Conservation (phyloP, 2,113 vertebrate genomes). For the Sorex araneus region DNA sequence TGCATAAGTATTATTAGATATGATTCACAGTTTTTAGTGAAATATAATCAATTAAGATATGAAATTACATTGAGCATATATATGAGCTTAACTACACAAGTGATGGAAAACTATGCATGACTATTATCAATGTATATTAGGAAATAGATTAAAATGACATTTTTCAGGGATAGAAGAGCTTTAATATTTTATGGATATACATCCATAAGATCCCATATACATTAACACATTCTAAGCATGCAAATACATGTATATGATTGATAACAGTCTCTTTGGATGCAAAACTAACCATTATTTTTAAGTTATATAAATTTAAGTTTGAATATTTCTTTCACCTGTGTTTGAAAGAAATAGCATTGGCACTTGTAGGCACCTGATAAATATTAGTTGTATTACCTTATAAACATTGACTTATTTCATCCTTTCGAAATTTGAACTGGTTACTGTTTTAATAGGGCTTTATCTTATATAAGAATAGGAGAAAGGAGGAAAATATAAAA, state of each 20-base stretch:
- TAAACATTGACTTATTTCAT: conserved; percentile 54
- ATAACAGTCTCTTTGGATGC: conserved; percentile 23
- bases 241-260: background rate
- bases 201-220: background rate
- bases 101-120: conserved; percentile 16
- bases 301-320: conserved; percentile 56
- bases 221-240: background rate
- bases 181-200: conserved; percentile 10
- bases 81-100: background rate
- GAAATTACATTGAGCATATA: conserved; percentile 3
- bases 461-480: conserved; percentile 48
- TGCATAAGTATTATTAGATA: conserved; percentile 41
- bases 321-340: conserved; percentile 13
- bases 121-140: conserved; percentile 46
- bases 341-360: conserved; percentile 36
- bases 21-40: background rate
- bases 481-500: conserved; percentile 6
- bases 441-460: conserved; percentile 40
- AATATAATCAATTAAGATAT: conserved; percentile 50
- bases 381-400: conserved; percentile 30
- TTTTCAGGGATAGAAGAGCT: background rate
- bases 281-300: conserved; percentile 41
- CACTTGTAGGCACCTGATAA: conserved; percentile 27
- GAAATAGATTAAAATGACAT: conserved; percentile 49
- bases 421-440: conserved; percentile 30